Conservation (phyloP, 2,888 invertebrate species). For the Sminthurinus aureus region DNA sequence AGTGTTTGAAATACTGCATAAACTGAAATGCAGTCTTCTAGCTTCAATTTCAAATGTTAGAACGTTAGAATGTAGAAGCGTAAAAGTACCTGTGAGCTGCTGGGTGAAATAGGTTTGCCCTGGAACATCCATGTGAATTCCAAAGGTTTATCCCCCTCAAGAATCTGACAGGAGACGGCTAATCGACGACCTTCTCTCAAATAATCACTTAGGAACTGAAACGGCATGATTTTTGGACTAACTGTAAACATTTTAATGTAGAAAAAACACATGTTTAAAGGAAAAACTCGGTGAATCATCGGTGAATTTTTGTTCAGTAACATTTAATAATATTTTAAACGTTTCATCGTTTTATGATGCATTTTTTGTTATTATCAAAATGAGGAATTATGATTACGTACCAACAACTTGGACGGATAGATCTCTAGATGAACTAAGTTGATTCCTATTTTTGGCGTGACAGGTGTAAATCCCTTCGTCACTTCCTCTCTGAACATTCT, state of each 20-base stretch:
- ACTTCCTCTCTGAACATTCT: slow-evolving; percentile 82
- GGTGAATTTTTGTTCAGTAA: no score
- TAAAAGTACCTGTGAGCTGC: slow-evolving; percentile 27
- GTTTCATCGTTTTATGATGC: no score
- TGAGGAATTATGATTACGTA: slow-evolving; percentile 60
- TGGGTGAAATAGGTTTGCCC: slow-evolving; percentile 73
- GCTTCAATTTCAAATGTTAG: no score
- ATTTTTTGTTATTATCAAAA: no score
- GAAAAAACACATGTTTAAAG: no score
- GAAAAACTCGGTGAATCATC: no score
- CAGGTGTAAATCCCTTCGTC: slow-evolving; percentile 92
- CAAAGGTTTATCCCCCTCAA: slow-evolving; percentile 91
- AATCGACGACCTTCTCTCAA: slow-evolving; percentile 76
- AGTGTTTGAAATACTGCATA: no score
- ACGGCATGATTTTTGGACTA: slow-evolving; percentile 84
- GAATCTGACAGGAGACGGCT: slow-evolving; percentile 87
- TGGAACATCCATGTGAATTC: slow-evolving; percentile 92
- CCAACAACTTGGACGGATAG: slow-evolving; percentile 67
- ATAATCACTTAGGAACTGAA: slow-evolving; percentile 81
- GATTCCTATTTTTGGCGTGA: slow-evolving; percentile 84
- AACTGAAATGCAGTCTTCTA: no score
- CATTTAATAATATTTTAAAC: no score
- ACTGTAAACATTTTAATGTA: slow-evolving; percentile 67
- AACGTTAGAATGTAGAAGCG: no score
- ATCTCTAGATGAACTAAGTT: slow-evolving; percentile 74